These are phyloP conservation scores for Taenioides sp. DNA, from an alignment of 2,797 vertebrate genomes.

Conservation along the genomic window DNA sequence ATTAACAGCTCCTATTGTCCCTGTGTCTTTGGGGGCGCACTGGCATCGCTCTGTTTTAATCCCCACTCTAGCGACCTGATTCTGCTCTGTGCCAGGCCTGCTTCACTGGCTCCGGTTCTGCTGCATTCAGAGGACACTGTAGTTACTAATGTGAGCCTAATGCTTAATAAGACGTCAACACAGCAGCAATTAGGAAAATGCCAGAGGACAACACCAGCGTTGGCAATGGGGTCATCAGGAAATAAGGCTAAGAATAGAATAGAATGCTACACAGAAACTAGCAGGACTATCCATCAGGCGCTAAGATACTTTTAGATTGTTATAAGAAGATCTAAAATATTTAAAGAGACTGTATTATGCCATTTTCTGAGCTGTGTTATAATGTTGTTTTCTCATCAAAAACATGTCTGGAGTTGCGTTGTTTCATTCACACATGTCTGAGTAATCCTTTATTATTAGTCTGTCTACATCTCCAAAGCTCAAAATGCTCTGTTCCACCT, in stretches of 20 bases:
- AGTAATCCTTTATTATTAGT: too few species aligned
- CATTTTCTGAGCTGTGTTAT: too few species aligned
- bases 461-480: too few species aligned
- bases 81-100: constrained; percentile 38
- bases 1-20: constrained; percentile 52
- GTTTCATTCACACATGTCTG: too few species aligned
- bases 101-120: constrained; percentile 32
- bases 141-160: constrained; percentile 21
- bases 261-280: neutral
- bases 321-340: neutral
- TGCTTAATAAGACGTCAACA: constrained; percentile 31
- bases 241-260: neutral
- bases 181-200: constrained; percentile 36
- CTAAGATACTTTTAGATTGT: neutral
- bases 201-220: neutral
- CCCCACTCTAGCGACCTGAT: constrained; percentile 39
- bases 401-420: too few species aligned
- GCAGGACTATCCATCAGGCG: neutral
- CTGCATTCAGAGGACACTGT: constrained; percentile 28
- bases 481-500: too few species aligned
- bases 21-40: constrained; percentile 50
- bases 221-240: neutral
- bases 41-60: constrained; percentile 54
- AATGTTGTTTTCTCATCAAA: too few species aligned
- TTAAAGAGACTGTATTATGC: neutral